Evolutionary conservation across 2,113 vertebrate genomes (phyloP).

Genomic region (Zapus hudsonius): DNA sequence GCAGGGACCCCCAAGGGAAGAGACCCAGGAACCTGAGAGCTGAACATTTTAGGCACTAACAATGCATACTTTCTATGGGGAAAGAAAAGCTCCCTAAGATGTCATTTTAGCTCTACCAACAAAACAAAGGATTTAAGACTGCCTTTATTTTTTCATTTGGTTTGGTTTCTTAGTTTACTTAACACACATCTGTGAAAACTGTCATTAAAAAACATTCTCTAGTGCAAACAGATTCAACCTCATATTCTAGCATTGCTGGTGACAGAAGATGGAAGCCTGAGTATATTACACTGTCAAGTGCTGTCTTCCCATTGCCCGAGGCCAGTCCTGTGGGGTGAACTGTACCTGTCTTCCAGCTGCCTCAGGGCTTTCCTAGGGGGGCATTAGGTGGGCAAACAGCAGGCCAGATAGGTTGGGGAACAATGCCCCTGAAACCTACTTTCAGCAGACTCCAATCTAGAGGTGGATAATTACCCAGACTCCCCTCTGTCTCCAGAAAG

Average conservation of each 20-base stretch:
- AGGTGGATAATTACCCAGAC: background rate
- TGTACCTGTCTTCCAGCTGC: background rate
- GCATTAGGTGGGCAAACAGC: background rate
- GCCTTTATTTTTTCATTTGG: background rate
- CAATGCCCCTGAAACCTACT: background rate
- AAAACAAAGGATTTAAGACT: background rate
- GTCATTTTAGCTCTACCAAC: background rate
- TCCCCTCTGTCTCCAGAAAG: background rate
- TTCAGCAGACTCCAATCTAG: background rate
- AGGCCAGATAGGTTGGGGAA: background rate
- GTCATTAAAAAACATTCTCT: background rate
- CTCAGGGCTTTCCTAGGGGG: background rate
- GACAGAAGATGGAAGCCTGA: background rate
- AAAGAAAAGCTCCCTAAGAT: background rate
- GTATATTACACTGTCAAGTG: background rate
- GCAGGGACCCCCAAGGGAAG: too few relatives aligned
- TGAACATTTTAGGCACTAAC: background rate
- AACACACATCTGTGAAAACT: background rate
- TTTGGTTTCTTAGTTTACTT: background rate
- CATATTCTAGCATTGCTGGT: background rate
- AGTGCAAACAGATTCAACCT: background rate
- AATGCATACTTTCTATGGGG: background rate
- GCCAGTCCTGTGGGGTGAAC: rapidly evolving
- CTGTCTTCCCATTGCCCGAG: background rate
- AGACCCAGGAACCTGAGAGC: background rate